Evolutionary conservation across 1,140 invertebrate genomes (phyloP), one percentile per base, ranked within the genome.

Genomic region (Grapholita molesta): DNA sequence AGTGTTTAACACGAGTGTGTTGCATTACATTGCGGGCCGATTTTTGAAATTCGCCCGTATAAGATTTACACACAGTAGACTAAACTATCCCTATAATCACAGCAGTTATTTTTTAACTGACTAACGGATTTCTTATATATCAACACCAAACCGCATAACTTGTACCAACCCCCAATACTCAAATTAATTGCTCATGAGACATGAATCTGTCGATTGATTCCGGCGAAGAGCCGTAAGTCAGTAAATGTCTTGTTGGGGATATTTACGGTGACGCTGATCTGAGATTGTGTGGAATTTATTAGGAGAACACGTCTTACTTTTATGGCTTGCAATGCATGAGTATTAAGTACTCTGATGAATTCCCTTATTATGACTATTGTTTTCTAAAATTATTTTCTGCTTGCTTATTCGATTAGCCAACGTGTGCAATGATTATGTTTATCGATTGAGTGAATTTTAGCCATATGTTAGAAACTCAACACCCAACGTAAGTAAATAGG

Each of bases 171-270:
- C 71, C 9, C 70, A 74, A 68, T 69, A 42, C 71, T 73, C 69
- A 70, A 78, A 61, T 84, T 83, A 86, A 84, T 84, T 81, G 76
- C 74, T 80, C 77, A 76, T 77, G 76, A 79, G 75, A 70, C 78
- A 74, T 69, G 74, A 78, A 74, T 66, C 55, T 71, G 64, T 55
- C 74, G 78, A 84, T 86, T 83, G 82, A 86, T 86, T 84, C 79
- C 75, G 74, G 77, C 66, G 78, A 76, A 79, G 70, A 55, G 69
- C 78, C 80, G 70, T 83, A 82, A 85, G 70, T 18, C 66, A 72
- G 76, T 82, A 77, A 78, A 73, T 74, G 73, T 76, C 68, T 48
- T 48, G 42, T 48, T 9, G 42, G 57, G 66, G 55, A 55, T 77
- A 76, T 77, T 76, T 77, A 80, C 69, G 68, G 69, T 24, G 66